Conservation (phyloP, 2,113 vertebrate species). For the Lamprotornis superbus region DNA sequence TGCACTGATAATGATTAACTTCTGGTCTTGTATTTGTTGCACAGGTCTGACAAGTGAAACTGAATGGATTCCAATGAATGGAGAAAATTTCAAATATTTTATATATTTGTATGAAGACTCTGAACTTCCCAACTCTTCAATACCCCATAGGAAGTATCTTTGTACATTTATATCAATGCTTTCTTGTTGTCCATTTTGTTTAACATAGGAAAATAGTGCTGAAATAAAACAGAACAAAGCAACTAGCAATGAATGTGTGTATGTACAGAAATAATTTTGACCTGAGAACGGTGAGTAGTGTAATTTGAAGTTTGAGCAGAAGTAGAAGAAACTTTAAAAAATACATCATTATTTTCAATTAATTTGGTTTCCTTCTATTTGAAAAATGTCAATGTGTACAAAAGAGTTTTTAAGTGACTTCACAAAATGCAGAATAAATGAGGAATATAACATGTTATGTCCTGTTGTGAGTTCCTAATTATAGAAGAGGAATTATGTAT, state of each 20-base stretch:
- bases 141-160: constrained; percentile 43
- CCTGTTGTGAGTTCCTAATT: neutral
- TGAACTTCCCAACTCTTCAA: constrained; percentile 32
- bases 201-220: constrained; percentile 20
- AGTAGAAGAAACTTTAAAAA: constrained; percentile 18
- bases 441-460: neutral
- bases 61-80: constrained; percentile 34
- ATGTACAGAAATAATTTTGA: neutral
- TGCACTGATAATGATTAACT: neutral
- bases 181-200: constrained; percentile 49
- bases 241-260: neutral
- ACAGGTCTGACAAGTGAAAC: constrained; percentile 53
- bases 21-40: constrained; percentile 53
- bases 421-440: neutral
- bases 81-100: constrained; percentile 61
- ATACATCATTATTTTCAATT: neutral
- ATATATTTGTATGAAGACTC: constrained; percentile 76
- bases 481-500: neutral
- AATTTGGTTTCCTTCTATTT: constrained; percentile 45
- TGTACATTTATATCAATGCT: constrained; percentile 65
- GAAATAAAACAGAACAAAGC: constrained; percentile 29
- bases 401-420: neutral
- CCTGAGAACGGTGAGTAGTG: neutral
- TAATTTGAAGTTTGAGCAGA: neutral
- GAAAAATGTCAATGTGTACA: neutral